Evolutionary conservation across 2,113 vertebrate genomes (phyloP).

Genomic region (Galemys pyrenaicus): DNA sequence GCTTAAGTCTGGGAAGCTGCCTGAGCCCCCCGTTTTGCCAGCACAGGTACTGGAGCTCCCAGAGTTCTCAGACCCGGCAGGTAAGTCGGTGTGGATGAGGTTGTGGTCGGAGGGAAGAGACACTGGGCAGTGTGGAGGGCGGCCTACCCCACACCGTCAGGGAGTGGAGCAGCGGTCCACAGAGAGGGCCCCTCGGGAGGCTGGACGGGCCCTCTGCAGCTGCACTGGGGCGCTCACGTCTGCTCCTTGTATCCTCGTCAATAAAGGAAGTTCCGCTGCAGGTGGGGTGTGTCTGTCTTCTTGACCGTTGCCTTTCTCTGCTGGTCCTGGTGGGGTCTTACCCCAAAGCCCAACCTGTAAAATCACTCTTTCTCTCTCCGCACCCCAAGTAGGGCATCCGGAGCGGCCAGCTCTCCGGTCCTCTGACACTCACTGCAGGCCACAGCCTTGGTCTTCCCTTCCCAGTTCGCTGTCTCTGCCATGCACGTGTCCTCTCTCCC

Average conservation of each 20-base stretch:
- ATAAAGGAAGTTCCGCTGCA: conserved; percentile 86
- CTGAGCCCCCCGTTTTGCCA: conserved; percentile 80
- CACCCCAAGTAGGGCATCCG: background rate
- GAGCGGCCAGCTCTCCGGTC: background rate
- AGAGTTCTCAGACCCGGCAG: conserved; percentile 92
- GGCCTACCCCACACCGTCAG: conserved; percentile 58
- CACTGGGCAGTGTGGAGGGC: conserved; percentile 65
- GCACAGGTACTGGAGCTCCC: conserved; percentile 91
- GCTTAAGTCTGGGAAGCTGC: conserved; percentile 89
- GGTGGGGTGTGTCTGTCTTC: conserved; percentile 88
- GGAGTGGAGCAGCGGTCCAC: background rate
- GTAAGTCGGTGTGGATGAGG: conserved; percentile 86
- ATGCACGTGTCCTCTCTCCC: background rate
- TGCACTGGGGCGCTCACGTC: conserved; percentile 11
- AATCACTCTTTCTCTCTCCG: background rate
- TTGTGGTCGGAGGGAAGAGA: conserved; percentile 74
- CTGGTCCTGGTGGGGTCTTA: background rate
- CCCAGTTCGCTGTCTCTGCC: background rate
- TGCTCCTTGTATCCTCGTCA: conserved; percentile 83
- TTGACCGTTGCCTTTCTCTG: conserved; percentile 82
- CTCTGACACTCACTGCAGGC: background rate
- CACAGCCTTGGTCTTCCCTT: background rate
- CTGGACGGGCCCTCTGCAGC: background rate
- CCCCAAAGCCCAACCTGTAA: background rate
- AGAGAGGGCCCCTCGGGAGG: background rate